phyloP scores from a whole-genome alignment of 2,113 vertebrate species.

The Pseudonaja textilis region DNA sequence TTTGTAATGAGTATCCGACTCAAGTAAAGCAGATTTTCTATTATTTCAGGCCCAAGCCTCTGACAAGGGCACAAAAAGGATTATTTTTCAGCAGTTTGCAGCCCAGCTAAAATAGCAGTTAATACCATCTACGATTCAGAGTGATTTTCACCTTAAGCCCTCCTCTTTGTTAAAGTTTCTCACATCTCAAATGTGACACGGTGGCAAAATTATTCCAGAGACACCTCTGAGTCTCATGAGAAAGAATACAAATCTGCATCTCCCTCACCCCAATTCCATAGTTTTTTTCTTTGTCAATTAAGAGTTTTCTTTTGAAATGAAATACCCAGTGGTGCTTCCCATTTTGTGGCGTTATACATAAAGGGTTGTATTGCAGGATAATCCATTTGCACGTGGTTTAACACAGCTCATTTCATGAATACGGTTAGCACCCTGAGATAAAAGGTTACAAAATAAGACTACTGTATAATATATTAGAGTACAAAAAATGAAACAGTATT shows the following conservation, averaged over 20 bases:
- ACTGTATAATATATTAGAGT: not conserved
- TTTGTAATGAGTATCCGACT: constrained; percentile 95
- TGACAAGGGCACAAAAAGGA: constrained; percentile 83
- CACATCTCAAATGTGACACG: constrained; percentile 58
- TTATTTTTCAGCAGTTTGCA: constrained; percentile 82
- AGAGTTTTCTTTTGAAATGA: constrained; percentile 36
- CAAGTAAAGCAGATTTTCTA: constrained; percentile 84
- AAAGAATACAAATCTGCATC: constrained; percentile 27
- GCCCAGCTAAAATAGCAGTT: constrained; percentile 79
- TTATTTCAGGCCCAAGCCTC: constrained; percentile 76
- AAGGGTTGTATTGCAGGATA: constrained; percentile 23
- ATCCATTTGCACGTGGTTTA: constrained; percentile 20
- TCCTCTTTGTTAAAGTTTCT: constrained; percentile 67
- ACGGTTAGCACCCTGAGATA: not conserved
- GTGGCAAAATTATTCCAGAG: constrained; percentile 55
- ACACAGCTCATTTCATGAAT: constrained; percentile 26
- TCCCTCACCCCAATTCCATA: constrained; percentile 18
- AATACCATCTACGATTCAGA: constrained; percentile 70
- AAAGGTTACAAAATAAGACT: constrained; percentile 11
- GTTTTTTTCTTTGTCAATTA: constrained; percentile 36
- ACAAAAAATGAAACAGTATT: not conserved
- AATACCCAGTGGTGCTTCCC: not conserved
- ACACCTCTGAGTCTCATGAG: constrained; percentile 25
- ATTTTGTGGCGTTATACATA: constrained; percentile 5
- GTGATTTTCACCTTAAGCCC: constrained; percentile 71